These are phyloP conservation scores for Sycophila texana DNA, from an alignment of 2,888 invertebrate species.

Conservation along the genomic window DNA sequence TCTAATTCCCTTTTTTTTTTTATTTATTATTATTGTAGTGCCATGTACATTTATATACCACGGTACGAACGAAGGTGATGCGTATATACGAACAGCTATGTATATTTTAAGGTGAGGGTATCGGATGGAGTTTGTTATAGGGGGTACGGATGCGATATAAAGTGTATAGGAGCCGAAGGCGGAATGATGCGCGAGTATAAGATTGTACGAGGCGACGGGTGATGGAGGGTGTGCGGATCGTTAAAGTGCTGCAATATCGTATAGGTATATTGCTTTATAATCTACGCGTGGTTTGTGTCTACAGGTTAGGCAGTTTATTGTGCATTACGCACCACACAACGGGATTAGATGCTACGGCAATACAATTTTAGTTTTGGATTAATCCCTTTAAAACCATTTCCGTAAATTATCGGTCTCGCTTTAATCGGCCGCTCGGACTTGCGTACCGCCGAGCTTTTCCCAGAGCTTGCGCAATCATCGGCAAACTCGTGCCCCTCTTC, in stretches of 20 bases:
- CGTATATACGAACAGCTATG: conserved; percentile 13
- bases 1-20: too few relatives aligned
- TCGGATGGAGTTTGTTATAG: neutral
- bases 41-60: neutral
- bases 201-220: conserved; percentile 13
- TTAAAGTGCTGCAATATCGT: conserved; percentile 49
- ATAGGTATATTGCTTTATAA: conserved; percentile 29
- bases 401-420: conserved; percentile 13
- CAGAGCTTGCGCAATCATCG: conserved; percentile 32
- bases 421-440: neutral
- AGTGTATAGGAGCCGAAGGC: neutral
- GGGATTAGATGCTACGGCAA: conserved; percentile 31
- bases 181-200: neutral
- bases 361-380: conserved; percentile 37
- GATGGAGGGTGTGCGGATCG: conserved; percentile 26
- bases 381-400: conserved; percentile 19
- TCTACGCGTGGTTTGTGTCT: conserved; percentile 8
- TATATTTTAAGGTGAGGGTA: neutral
- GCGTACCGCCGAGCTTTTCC: conserved; percentile 1
- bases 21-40: too few relatives aligned
- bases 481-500: neutral
- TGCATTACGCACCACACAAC: neutral
- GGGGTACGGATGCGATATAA: conserved; percentile 4
- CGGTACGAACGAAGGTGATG: neutral
- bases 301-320: neutral